Percentiles rank a stretch among this genome's conserved stretches.
These are phyloP conservation scores for Merops nubicus DNA, from an alignment of 2,113 vertebrate genomes.

Conservation along the genomic window DNA sequence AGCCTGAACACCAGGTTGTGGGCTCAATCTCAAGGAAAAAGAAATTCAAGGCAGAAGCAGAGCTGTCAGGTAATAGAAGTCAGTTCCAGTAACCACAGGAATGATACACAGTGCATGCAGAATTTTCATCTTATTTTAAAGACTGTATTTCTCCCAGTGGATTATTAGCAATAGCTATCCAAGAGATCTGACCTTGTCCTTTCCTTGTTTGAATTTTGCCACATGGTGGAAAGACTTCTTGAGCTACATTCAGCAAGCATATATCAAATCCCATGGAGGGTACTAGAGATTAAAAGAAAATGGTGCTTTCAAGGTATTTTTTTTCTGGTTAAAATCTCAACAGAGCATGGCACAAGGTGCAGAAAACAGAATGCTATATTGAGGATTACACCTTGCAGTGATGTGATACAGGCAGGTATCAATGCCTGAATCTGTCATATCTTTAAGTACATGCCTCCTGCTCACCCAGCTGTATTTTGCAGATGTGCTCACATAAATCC, in stretches of 20 bases:
- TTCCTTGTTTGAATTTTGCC: neutral
- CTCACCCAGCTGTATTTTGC: neutral
- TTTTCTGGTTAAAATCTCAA: neutral
- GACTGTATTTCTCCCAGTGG: neutral
- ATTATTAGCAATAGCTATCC: neutral
- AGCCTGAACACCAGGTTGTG: neutral
- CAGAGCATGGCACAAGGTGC: neutral
- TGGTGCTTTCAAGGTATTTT: neutral
- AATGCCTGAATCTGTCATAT: neutral
- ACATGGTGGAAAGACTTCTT: neutral
- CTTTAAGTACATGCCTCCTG: neutral
- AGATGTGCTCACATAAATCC: neutral
- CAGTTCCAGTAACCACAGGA: neutral
- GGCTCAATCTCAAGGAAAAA: neutral
- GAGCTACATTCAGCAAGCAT: neutral
- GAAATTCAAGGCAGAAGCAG: neutral
- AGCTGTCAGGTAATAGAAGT: neutral
- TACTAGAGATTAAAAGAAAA: neutral
- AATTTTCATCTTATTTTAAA: neutral
- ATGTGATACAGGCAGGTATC: neutral
- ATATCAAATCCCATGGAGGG: neutral
- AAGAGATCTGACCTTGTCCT: neutral
- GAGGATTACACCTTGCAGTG: neutral
- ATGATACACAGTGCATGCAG: neutral
- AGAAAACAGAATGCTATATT: neutral